These are phyloP conservation scores for Diorhabda sublineata DNA, from an alignment of 1,140 invertebrate species.

Conservation along the genomic window DNA sequence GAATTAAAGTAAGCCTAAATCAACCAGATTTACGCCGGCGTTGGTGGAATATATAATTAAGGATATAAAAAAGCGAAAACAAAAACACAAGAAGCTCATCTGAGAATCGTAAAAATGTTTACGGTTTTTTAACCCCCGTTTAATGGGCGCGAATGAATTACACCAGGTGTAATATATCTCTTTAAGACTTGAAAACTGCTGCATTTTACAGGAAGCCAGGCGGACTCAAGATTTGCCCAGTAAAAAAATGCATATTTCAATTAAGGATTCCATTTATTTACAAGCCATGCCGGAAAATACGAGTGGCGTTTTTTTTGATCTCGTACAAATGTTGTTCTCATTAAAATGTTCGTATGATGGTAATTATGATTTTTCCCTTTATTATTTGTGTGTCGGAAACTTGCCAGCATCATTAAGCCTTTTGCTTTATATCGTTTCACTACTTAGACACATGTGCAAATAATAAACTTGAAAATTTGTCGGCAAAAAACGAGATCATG, in stretches of 20 bases:
- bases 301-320: background rate
- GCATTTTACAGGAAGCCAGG: constrained; percentile 26
- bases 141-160: constrained; percentile 33
- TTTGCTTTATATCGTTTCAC: background rate
- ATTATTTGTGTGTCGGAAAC: constrained; percentile 1
- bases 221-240: constrained; percentile 18
- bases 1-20: constrained; percentile 35
- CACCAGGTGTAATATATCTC: constrained; percentile 32
- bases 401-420: background rate
- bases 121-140: constrained; percentile 35
- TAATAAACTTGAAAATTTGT: too few relatives aligned
- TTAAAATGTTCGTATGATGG: constrained; percentile 7
- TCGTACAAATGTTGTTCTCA: constrained; percentile 5
- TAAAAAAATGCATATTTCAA: constrained; percentile 22
- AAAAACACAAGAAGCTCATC: constrained; percentile 27
- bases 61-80: constrained; percentile 16
- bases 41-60: constrained; percentile 15
- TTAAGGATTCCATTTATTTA: constrained; percentile 14
- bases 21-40: constrained; percentile 27
- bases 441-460: too few relatives aligned
- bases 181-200: constrained; percentile 23
- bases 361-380: constrained; percentile 1
- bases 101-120: constrained; percentile 37
- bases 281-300: background rate
- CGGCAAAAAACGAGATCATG: too few relatives aligned